phyloP scores from a whole-genome alignment of 2,797 vertebrate species.

The Periparus ater region DNA sequence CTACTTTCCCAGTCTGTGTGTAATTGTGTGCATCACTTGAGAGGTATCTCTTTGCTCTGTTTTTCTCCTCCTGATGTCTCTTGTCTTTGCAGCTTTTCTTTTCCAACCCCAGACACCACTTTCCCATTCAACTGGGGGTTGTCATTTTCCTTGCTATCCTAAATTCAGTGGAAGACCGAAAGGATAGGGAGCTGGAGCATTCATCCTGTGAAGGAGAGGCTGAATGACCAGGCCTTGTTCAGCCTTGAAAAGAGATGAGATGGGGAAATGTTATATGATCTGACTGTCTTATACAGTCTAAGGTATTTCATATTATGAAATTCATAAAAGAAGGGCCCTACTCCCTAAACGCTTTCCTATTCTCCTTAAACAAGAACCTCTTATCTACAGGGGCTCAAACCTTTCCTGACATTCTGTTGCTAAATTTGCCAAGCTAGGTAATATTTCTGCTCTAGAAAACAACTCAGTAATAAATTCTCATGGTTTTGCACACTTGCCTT shows the following conservation, averaged over 20 bases:
- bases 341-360: background rate
- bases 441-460: background rate
- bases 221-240: background rate
- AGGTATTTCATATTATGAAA: background rate
- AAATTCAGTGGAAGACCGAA: background rate
- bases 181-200: background rate
- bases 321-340: background rate
- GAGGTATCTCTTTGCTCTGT: accelerated
- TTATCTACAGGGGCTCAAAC: background rate
- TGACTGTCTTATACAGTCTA: background rate
- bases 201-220: background rate
- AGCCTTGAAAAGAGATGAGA: background rate
- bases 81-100: background rate
- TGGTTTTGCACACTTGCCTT: background rate
- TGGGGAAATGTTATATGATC: background rate
- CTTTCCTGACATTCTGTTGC: background rate
- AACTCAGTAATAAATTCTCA: background rate
- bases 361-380: background rate
- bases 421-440: background rate
- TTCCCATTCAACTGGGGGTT: background rate
- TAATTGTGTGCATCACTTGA: background rate
- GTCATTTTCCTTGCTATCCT: background rate
- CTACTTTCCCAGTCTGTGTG: background rate
- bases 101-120: background rate
- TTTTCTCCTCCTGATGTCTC: background rate